These are phyloP conservation scores for Lissonota sp. DNA, from an alignment of 2,888 invertebrate genomes.

Conservation along the genomic window DNA sequence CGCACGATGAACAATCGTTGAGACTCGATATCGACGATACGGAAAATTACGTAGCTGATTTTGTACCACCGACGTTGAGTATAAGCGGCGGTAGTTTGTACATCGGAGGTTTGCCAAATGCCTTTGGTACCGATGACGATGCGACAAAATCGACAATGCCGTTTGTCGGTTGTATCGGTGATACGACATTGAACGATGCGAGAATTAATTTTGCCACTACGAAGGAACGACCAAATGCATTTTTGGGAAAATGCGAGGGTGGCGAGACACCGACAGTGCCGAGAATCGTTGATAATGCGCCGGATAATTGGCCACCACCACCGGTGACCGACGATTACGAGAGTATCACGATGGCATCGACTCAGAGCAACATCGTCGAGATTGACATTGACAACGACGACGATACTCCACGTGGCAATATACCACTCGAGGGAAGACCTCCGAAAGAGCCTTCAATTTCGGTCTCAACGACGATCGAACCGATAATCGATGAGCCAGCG, in stretches of 20 bases:
- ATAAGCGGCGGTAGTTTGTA: slow-evolving; percentile 90
- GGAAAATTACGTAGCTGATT: slow-evolving; percentile 88
- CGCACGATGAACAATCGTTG: slow-evolving; percentile 89
- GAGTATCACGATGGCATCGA: slow-evolving; percentile 34
- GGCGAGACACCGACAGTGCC: slow-evolving; percentile 75
- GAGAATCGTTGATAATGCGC: slow-evolving; percentile 64
- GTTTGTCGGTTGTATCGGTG: slow-evolving; percentile 96
- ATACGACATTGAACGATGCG: slow-evolving; percentile 94
- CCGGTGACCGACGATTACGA: slow-evolving; percentile 55
- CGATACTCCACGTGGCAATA: neutral
- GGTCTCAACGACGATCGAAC: neutral
- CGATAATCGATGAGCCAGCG: slow-evolving; percentile 80
- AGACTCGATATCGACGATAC: slow-evolving; percentile 94
- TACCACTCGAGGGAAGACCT: slow-evolving; percentile 62
- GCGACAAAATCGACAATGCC: slow-evolving; percentile 84
- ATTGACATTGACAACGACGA: slow-evolving; percentile 56
- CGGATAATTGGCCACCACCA: slow-evolving; percentile 66
- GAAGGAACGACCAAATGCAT: slow-evolving; percentile 86
- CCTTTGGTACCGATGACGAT: slow-evolving; percentile 85
- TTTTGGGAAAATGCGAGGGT: slow-evolving; percentile 86
- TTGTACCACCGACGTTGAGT: slow-evolving; percentile 86
- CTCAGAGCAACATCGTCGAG: slow-evolving; percentile 54
- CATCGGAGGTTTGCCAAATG: slow-evolving; percentile 93
- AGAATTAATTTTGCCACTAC: slow-evolving; percentile 91
- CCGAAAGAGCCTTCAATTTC: neutral